Conservation (phyloP, 2,113 vertebrate genomes). For the Cryptotis parvus region DNA sequence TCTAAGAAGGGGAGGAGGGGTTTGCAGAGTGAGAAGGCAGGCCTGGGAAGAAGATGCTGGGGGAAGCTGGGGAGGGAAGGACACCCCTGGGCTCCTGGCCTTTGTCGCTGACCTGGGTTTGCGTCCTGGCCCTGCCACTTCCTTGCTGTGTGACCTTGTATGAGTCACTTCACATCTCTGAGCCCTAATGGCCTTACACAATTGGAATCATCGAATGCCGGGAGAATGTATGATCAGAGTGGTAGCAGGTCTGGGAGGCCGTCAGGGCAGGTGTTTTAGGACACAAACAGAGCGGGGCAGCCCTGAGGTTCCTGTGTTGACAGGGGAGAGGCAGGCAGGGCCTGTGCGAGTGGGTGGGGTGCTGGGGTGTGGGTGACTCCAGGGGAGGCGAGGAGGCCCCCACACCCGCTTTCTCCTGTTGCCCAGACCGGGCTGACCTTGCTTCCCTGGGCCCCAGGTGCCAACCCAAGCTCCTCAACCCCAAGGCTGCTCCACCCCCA, state of each 20-base stretch:
- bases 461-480: constrained; percentile 15
- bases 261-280: constrained; percentile 18
- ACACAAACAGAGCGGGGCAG: not conserved
- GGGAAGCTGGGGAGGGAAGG: not conserved
- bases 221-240: not conserved
- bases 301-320: constrained; percentile 22
- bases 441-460: constrained; percentile 8
- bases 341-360: constrained; percentile 34
- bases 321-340: not conserved
- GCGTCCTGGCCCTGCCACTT: constrained; percentile 34
- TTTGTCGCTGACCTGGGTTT: constrained; percentile 52
- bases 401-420: not conserved
- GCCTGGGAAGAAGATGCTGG: not conserved
- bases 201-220: constrained; percentile 21
- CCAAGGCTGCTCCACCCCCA: not conserved
- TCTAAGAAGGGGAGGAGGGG: constrained; percentile 22
- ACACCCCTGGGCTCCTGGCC: not conserved
- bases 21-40: constrained; percentile 1
- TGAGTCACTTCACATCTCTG: constrained; percentile 40
- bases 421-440: constrained; percentile 26
- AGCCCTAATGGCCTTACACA: not conserved
- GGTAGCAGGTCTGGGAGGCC: constrained; percentile 12
- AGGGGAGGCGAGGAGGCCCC: not conserved
- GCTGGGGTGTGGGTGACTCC: constrained; percentile 32
- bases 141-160: constrained; percentile 61